A percentile compares a stretch with the other conserved stretches of the same genome.
Conservation (phyloP, 1,140 invertebrate genomes). For the Drosophila tani region DNA sequence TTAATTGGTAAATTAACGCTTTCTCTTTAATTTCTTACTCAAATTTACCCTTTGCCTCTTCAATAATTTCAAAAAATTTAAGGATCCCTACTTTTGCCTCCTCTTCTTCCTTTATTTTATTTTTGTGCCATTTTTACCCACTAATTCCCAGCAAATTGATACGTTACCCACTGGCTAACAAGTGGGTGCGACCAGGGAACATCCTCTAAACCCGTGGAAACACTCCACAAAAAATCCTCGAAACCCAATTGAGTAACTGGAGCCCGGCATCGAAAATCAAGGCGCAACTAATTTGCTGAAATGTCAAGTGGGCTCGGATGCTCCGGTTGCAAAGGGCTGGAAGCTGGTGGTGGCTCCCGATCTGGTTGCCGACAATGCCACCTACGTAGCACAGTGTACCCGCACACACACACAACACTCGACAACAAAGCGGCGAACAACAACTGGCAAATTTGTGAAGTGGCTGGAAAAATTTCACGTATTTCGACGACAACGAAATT, state of each 20-base stretch:
- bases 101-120: no score
- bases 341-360: slow-evolving; percentile 15
- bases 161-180: not conserved
- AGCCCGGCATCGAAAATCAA: slow-evolving; percentile 45
- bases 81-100: no score
- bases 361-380: slow-evolving; percentile 39
- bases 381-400: slow-evolving; percentile 48
- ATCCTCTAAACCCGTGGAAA: slow-evolving; percentile 1
- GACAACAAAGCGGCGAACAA: slow-evolving; percentile 51
- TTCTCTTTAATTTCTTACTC: not conserved
- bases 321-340: slow-evolving; percentile 42
- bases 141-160: slow-evolving; percentile 22
- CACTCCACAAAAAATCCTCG: slow-evolving; percentile 6
- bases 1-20: no score
- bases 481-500: slow-evolving; percentile 53
- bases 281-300: slow-evolving; percentile 59
- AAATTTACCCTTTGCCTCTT: not conserved
- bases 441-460: slow-evolving; percentile 53
- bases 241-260: slow-evolving; percentile 28
- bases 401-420: slow-evolving; percentile 31
- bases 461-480: slow-evolving; percentile 63
- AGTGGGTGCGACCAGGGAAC: not conserved
- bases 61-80: rapidly evolving
- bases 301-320: slow-evolving; percentile 49
- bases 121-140: not conserved